Conservation (phyloP, 2,888 invertebrate genomes). For the Andrena flavipes region DNA sequence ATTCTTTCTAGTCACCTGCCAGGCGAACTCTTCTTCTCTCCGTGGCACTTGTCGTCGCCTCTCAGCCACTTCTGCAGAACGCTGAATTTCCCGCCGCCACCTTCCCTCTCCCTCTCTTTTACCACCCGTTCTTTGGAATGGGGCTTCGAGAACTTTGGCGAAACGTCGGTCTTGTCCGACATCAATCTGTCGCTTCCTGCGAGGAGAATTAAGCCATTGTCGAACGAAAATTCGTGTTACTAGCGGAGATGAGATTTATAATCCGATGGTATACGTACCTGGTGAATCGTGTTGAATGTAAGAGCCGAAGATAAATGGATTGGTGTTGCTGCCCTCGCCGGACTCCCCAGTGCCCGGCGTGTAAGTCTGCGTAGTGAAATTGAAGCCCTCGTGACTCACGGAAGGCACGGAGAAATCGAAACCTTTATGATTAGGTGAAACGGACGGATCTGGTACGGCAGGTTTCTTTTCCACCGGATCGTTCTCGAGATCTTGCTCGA, state of each 20-base stretch:
- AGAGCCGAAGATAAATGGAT: conserved; percentile 85
- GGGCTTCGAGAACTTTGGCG: conserved; percentile 78
- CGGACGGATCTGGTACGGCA: conserved; percentile 71
- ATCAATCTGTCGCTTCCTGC: conserved; percentile 76
- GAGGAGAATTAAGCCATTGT: conserved; percentile 21
- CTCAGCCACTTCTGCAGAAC: conserved; percentile 87
- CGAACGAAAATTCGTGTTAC: no score
- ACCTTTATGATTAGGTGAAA: conserved; percentile 84
- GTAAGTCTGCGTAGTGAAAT: conserved; percentile 77
- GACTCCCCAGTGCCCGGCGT: conserved; percentile 72
- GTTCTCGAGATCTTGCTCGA: conserved; percentile 85
- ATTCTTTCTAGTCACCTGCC: conserved; percentile 75
- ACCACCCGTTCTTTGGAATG: conserved; percentile 77
- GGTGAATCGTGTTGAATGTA: conserved; percentile 79
- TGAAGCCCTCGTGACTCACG: conserved; percentile 78
- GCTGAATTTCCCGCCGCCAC: conserved; percentile 84
- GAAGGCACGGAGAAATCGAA: conserved; percentile 87
- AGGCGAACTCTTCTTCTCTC: conserved; percentile 80
- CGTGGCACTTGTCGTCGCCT: conserved; percentile 85
- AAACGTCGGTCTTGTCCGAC: conserved; percentile 78
- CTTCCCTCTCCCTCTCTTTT: conserved; percentile 78
- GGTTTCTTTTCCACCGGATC: conserved; percentile 75
- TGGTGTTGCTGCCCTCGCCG: conserved; percentile 78
- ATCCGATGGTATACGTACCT: conserved; percentile 57
- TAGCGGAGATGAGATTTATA: background rate